Evolutionary conservation across 2,113 vertebrate species (phyloP).

Genomic region (Mionectes macconnelli): DNA sequence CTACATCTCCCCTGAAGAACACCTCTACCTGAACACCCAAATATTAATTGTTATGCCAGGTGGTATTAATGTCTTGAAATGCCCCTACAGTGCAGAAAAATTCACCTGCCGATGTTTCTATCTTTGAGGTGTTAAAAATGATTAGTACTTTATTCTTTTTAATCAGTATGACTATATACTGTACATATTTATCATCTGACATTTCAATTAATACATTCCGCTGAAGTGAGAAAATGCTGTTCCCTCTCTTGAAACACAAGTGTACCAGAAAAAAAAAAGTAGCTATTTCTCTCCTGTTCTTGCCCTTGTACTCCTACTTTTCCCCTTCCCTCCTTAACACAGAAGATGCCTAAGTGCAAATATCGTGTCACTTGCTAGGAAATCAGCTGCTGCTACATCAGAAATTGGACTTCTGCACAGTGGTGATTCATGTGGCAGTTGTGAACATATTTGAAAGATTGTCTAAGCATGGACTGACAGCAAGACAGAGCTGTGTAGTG

Average conservation of each 20-base stretch:
- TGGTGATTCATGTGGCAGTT: neutral
- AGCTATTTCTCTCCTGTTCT: neutral
- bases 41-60: neutral
- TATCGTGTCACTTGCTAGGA: neutral
- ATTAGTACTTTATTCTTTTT: neutral
- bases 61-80: neutral
- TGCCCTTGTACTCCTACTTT: neutral
- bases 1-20: neutral
- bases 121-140: neutral
- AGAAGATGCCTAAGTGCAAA: neutral
- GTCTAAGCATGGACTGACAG: slow-evolving; percentile 27
- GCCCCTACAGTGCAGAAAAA: neutral
- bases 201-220: neutral
- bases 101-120: neutral
- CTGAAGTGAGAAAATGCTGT: neutral
- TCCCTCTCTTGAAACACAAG: neutral
- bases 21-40: neutral
- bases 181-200: neutral
- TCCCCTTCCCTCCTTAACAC: neutral
- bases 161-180: neutral
- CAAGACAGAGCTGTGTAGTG: neutral
- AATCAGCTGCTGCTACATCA: neutral
- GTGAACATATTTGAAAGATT: neutral
- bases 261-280: neutral
- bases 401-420: neutral